Conservation (phyloP, 2,113 vertebrate species). For the Glaucomys volans region DNA sequence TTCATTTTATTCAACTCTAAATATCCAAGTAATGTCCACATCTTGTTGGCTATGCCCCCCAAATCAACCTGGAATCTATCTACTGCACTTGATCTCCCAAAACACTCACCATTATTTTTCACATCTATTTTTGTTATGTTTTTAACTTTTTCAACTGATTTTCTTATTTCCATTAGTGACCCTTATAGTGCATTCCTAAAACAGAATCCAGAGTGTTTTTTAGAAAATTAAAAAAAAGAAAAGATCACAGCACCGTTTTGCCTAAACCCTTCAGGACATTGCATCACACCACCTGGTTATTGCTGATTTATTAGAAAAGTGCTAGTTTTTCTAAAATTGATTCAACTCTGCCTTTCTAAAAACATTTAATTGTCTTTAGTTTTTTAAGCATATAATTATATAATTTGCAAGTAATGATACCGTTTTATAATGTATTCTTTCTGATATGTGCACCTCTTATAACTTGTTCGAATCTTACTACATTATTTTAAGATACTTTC, state of each 20-base stretch:
- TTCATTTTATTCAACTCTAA: background rate
- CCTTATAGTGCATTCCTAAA: background rate
- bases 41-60: background rate
- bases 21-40: background rate
- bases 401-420: background rate
- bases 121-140: background rate
- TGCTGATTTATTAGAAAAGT: background rate
- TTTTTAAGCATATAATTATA: background rate
- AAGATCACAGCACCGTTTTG: background rate
- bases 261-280: background rate
- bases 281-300: background rate
- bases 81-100: background rate
- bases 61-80: background rate
- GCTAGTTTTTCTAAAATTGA: background rate
- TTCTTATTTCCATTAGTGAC: background rate
- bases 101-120: background rate
- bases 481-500: background rate
- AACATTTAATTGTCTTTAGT: background rate
- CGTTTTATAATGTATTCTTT: background rate
- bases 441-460: background rate
- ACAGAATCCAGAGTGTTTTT: background rate
- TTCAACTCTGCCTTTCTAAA: background rate
- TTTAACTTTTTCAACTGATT: background rate
- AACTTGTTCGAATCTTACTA: constrained; percentile 15
- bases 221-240: background rate